Evolutionary conservation across 2,113 vertebrate genomes (phyloP).

Genomic region (Leptodactylus fuscus): DNA sequence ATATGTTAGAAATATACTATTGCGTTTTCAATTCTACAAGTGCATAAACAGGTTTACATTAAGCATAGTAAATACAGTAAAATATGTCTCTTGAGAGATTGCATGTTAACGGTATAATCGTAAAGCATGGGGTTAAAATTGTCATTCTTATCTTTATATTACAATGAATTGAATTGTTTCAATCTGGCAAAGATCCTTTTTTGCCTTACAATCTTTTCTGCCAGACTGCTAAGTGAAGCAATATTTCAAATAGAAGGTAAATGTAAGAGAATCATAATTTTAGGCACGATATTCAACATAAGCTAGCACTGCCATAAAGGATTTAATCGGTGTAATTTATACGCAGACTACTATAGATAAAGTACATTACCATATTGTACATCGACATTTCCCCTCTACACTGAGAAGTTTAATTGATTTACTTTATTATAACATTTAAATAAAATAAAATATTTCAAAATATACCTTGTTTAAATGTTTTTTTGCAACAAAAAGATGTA

Average conservation of each 20-base stretch:
- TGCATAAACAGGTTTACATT: not conserved
- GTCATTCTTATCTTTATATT: constrained; percentile 46
- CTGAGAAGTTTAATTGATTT: too few species aligned
- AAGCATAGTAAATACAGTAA: not conserved
- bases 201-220: constrained; percentile 34
- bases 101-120: not conserved
- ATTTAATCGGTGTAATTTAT: constrained; percentile 37
- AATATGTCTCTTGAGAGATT: not conserved
- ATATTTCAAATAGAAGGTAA: constrained; percentile 44
- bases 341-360: constrained; percentile 22
- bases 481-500: not conserved
- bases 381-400: not conserved
- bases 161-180: constrained; percentile 41
- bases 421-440: not conserved
- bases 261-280: constrained; percentile 41
- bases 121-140: constrained; percentile 23
- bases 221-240: constrained; percentile 49
- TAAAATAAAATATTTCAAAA: not conserved
- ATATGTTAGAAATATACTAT: not conserved
- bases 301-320: constrained; percentile 40
- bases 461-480: not conserved
- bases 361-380: not conserved
- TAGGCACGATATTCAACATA: constrained; percentile 22
- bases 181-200: constrained; percentile 20
- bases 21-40: not conserved